Conservation (phyloP, 2,113 vertebrate genomes). For the Oreocharis arfaki region DNA sequence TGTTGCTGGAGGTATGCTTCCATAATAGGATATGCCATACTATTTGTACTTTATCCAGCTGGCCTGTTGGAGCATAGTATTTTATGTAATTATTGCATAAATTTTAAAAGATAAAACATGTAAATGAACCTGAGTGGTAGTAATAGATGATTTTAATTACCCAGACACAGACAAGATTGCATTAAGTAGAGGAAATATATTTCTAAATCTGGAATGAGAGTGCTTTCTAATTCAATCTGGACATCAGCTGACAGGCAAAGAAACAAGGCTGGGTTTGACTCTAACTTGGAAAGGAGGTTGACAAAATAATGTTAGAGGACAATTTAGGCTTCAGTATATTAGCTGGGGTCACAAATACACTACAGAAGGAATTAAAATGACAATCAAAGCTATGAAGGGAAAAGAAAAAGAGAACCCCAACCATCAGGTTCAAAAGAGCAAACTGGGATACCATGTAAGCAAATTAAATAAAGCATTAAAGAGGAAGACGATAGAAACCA, state of each 20-base stretch:
- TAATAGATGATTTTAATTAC: conserved; percentile 65
- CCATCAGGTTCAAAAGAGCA: neutral
- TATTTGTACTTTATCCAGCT: conserved; percentile 53
- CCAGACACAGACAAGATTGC: conserved; percentile 58
- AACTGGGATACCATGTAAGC: neutral
- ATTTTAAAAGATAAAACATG: conserved; percentile 61
- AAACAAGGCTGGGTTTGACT: neutral
- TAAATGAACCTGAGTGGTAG: conserved; percentile 61
- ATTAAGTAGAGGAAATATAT: conserved; percentile 67
- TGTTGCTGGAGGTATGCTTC: neutral
- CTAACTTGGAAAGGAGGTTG: neutral
- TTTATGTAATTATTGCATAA: conserved; percentile 58
- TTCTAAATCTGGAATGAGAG: conserved; percentile 46
- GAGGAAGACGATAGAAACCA: neutral
- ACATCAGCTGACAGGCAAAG: conserved; percentile 26
- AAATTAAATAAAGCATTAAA: neutral
- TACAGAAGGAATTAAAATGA: conserved; percentile 4
- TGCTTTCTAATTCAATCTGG: conserved; percentile 66
- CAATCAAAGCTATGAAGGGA: neutral
- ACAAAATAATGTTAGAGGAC: conserved; percentile 6
- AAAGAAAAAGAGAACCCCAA: neutral
- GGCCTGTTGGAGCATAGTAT: conserved; percentile 10
- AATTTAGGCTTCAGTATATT: neutral
- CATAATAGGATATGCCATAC: neutral
- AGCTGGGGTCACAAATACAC: neutral